phyloP scores from a whole-genome alignment of 1,140 invertebrate genomes.

The Bombus affinis region DNA sequence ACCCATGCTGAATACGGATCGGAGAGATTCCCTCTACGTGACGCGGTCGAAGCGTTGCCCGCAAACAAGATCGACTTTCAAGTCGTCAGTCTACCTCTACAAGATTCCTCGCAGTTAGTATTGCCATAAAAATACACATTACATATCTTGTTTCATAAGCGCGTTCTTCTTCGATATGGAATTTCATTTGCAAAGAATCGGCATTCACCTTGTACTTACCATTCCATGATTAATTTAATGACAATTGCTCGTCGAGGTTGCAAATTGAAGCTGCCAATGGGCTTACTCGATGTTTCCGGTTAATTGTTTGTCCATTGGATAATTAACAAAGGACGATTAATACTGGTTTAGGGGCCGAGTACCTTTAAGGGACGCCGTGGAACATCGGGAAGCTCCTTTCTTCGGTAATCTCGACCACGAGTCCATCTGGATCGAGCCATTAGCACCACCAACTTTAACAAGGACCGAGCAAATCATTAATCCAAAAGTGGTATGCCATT shows the following conservation, averaged over 20 bases:
- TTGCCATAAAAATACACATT: not conserved
- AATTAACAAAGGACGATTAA: not conserved
- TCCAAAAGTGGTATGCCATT: slow-evolving; percentile 86
- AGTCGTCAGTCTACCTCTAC: not conserved
- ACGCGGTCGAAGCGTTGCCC: slow-evolving; percentile 84
- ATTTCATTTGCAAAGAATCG: not conserved
- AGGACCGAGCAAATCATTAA: slow-evolving; percentile 62
- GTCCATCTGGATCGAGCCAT: slow-evolving; percentile 79
- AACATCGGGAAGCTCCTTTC: slow-evolving; percentile 84
- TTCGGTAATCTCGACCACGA: slow-evolving; percentile 73
- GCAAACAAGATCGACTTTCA: not conserved
- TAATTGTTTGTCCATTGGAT: not conserved
- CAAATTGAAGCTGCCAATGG: no score
- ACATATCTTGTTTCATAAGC: not conserved
- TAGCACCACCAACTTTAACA: slow-evolving; percentile 75
- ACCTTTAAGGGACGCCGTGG: slow-evolving; percentile 87
- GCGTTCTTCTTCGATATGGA: not conserved
- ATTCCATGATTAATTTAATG: not conserved
- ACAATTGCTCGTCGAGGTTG: not conserved
- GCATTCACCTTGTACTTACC: not conserved
- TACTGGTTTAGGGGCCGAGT: slow-evolving; percentile 56
- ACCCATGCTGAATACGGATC: slow-evolving; percentile 56
- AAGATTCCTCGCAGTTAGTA: slow-evolving; percentile 7
- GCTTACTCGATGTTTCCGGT: not conserved
- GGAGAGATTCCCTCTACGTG: slow-evolving; percentile 81